Evolutionary conservation across 2,113 vertebrate species (phyloP).

Genomic region (Cyprinodon variegatus): DNA sequence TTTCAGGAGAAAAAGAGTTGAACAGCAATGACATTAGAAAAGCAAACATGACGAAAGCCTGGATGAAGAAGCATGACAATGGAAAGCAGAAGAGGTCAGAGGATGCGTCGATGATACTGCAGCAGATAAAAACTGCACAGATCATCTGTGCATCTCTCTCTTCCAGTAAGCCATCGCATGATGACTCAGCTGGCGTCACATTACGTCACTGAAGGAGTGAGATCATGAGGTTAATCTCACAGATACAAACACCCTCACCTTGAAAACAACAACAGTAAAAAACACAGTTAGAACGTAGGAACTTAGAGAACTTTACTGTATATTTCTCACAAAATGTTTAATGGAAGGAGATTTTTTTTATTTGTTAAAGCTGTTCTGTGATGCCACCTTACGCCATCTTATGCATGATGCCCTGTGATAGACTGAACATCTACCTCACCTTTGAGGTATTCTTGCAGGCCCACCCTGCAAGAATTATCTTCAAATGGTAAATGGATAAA

Average conservation of each 20-base stretch:
- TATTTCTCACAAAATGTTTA: too few relatives aligned
- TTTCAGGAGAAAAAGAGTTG: background rate
- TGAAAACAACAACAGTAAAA: slow-evolving; percentile 3
- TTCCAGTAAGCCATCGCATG: slow-evolving; percentile 66
- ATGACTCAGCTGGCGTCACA: slow-evolving; percentile 70
- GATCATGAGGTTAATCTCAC: slow-evolving; percentile 64
- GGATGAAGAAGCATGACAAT: background rate
- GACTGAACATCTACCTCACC: too few relatives aligned
- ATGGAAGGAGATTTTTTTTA: background rate
- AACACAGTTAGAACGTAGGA: background rate
- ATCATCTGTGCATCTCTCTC: slow-evolving; percentile 44
- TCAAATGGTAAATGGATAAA: too few relatives aligned
- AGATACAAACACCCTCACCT: background rate
- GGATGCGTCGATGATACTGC: slow-evolving; percentile 42
- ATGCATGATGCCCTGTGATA: background rate
- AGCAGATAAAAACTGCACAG: slow-evolving; percentile 47
- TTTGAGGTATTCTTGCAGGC: background rate
- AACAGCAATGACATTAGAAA: background rate
- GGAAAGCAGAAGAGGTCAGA: slow-evolving; percentile 6
- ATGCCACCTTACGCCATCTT: too few relatives aligned
- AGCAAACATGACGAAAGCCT: background rate
- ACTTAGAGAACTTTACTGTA: too few relatives aligned
- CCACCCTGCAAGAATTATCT: too few relatives aligned
- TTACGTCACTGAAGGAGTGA: slow-evolving; percentile 62
- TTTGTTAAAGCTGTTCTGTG: background rate